phyloP scores from a whole-genome alignment of 2,888 invertebrate species.

The Taenaris catops region DNA sequence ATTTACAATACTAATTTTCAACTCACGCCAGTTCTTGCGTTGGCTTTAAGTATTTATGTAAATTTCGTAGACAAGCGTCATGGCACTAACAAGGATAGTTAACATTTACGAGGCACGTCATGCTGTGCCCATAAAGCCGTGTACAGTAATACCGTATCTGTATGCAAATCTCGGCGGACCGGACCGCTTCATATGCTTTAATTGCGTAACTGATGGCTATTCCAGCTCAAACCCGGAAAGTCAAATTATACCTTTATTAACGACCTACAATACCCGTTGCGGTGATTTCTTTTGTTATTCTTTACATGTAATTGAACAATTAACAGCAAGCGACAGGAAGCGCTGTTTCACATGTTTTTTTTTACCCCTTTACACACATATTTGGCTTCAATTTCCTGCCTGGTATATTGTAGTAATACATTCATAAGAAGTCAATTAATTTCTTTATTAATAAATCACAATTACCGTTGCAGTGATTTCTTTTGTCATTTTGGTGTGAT shows the following conservation, averaged over 20 bases:
- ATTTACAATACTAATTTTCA: too few species aligned
- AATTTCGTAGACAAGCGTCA: neutral
- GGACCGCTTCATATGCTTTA: constrained; percentile 51
- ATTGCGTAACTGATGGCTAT: constrained; percentile 58
- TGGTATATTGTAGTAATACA: too few species aligned
- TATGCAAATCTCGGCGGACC: constrained; percentile 68
- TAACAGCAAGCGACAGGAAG: too few species aligned
- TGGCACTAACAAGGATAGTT: constrained; percentile 17
- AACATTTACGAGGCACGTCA: constrained; percentile 22
- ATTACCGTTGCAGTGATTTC: too few species aligned
- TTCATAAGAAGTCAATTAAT: too few species aligned
- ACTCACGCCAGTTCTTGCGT: too few species aligned
- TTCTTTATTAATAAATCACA: too few species aligned
- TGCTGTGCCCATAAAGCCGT: constrained; percentile 36
- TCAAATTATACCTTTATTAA: constrained; percentile 59
- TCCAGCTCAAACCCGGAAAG: constrained; percentile 43
- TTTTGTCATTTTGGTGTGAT: too few species aligned
- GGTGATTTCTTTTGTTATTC: constrained; percentile 3
- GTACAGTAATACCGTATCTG: constrained; percentile 60
- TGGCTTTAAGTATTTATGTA: too few species aligned
- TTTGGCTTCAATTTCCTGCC: too few species aligned
- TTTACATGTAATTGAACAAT: neutral
- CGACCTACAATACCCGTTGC: constrained; percentile 27
- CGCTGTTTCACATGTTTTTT: neutral
- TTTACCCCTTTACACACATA: too few species aligned